phyloP scores from a whole-genome alignment of 1,140 invertebrate genomes.

The Aphaenogaster floridana region DNA sequence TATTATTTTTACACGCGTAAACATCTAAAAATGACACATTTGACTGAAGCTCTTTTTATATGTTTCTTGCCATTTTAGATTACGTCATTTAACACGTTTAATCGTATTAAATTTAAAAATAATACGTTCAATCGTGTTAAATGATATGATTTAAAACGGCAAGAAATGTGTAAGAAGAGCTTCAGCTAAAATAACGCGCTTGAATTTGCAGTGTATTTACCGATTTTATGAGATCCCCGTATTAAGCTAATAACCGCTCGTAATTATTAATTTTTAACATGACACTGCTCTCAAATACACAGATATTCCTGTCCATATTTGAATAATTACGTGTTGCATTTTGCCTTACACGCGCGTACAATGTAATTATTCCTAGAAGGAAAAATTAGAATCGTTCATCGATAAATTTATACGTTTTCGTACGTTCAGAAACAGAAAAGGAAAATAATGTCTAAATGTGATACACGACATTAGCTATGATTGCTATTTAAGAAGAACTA shows the following conservation, averaged over 20 bases:
- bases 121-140: too few species aligned
- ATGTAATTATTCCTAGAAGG: background rate
- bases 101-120: too few species aligned
- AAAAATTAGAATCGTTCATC: conserved; percentile 5
- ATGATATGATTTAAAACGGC: too few species aligned
- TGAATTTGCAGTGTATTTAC: conserved; percentile 7
- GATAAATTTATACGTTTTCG: background rate
- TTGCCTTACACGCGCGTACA: background rate
- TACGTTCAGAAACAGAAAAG: background rate
- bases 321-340: background rate
- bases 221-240: conserved; percentile 2
- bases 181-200: too few species aligned
- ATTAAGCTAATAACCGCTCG: background rate
- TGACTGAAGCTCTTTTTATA: too few species aligned
- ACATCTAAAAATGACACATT: too few species aligned
- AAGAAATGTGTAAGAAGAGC: too few species aligned
- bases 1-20: too few species aligned
- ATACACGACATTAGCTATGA: background rate
- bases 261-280: conserved; percentile 35
- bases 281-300: background rate
- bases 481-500: conserved; percentile 4
- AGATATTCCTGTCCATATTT: conserved; percentile 3
- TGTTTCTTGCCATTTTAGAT: too few species aligned
- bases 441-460: background rate
- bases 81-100: too few species aligned